These are phyloP conservation scores for Cydia splendana DNA, from an alignment of 1,140 invertebrate genomes.

Conservation along the genomic window DNA sequence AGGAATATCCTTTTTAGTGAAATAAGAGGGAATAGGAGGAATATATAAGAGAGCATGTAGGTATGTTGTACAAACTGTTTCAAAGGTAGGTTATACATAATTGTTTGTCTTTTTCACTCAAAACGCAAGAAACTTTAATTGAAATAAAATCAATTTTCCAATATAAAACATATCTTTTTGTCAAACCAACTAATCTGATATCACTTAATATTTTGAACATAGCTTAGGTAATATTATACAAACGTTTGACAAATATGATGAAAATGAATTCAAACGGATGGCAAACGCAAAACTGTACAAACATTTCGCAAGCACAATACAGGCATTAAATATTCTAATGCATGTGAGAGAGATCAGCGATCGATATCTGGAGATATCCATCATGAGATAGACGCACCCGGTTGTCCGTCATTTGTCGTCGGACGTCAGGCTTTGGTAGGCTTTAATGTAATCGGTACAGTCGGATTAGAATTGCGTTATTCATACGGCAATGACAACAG, in stretches of 20 bases:
- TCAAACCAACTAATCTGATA: too few relatives aligned
- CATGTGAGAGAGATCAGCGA: constrained; percentile 38
- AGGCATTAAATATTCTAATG: constrained; percentile 46
- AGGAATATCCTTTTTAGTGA: too few relatives aligned
- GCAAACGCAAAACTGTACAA: background rate
- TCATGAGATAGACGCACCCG: constrained; percentile 35
- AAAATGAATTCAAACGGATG: background rate
- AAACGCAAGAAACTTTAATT: too few relatives aligned
- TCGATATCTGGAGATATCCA: constrained; percentile 41
- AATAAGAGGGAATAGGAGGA: too few relatives aligned
- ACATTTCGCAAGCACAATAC: constrained; percentile 11
- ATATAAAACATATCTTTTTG: too few relatives aligned
- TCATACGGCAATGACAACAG: background rate
- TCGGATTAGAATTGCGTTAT: background rate
- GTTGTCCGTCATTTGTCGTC: constrained; percentile 45
- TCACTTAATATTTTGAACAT: too few relatives aligned
- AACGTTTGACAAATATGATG: background rate
- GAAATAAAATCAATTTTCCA: too few relatives aligned
- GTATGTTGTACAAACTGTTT: too few relatives aligned
- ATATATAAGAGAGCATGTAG: too few relatives aligned
- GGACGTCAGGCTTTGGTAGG: constrained; percentile 36
- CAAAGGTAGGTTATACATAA: too few relatives aligned
- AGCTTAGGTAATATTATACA: too few relatives aligned
- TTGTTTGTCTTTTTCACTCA: too few relatives aligned
- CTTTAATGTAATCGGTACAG: constrained; percentile 13